phyloP scores from a whole-genome alignment of 2,113 vertebrate species.

The Chauna torquata region DNA sequence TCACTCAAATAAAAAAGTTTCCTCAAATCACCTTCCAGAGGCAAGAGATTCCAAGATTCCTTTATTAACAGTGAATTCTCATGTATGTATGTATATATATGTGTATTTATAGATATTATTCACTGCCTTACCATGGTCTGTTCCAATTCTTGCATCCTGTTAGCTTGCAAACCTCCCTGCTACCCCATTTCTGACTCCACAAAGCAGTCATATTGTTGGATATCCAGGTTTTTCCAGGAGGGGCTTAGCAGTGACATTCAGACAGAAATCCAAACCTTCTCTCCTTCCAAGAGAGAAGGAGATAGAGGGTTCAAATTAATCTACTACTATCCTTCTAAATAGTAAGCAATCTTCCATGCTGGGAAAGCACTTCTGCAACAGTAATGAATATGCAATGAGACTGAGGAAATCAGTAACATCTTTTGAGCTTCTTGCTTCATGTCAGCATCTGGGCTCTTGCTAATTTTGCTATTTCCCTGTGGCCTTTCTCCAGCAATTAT shows the following conservation, averaged over 20 bases:
- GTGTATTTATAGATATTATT: not conserved
- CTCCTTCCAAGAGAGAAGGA: not conserved
- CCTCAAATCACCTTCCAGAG: not conserved
- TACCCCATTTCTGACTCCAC: not conserved
- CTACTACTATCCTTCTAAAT: not conserved
- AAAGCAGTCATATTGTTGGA: not conserved
- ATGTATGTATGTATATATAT: not conserved
- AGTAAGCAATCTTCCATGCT: not conserved
- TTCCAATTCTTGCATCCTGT: not conserved
- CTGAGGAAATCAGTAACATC: not conserved
- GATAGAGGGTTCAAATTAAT: not conserved
- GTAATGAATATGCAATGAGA: not conserved
- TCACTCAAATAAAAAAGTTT: not conserved
- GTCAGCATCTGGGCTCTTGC: not conserved
- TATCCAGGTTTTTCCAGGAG: not conserved
- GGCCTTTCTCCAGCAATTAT: fast-evolving
- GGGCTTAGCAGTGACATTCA: not conserved
- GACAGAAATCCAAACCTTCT: not conserved
- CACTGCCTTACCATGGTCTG: not conserved
- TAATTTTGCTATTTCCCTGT: not conserved
- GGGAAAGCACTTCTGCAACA: not conserved
- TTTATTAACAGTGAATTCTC: not conserved
- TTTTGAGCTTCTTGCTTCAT: not conserved
- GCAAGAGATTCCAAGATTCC: not conserved
- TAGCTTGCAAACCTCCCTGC: not conserved